Evolutionary conservation across 2,888 invertebrate species (phyloP).

Genomic region (Mechanitis mazaeus): DNA sequence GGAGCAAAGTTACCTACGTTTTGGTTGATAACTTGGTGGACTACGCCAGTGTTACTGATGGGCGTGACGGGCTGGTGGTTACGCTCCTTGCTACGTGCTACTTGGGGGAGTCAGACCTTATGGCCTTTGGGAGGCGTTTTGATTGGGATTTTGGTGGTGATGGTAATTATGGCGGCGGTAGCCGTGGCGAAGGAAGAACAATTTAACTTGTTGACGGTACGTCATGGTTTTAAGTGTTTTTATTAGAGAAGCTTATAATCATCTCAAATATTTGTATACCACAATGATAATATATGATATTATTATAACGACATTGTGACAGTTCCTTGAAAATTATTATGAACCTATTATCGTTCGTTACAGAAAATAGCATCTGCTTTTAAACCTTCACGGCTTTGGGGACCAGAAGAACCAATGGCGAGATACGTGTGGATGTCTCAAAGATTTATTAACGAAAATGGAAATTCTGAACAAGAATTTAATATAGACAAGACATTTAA

Average conservation of each 20-base stretch:
- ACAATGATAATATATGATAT: no score
- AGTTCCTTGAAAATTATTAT: no score
- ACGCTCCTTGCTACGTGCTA: conserved; percentile 43
- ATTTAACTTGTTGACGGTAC: conserved; percentile 62
- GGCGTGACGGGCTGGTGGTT: conserved; percentile 68
- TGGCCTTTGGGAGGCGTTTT: conserved; percentile 62
- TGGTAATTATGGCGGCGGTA: conserved; percentile 57
- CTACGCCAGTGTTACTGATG: conserved; percentile 51
- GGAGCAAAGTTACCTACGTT: conserved; percentile 54
- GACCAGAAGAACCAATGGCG: conserved; percentile 68
- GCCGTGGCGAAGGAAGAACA: conserved; percentile 69
- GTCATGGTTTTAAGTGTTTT: conserved; percentile 24
- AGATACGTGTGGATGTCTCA: conserved; percentile 72
- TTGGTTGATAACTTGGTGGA: conserved; percentile 62
- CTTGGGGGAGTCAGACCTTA: conserved; percentile 44
- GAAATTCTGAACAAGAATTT: conserved; percentile 49
- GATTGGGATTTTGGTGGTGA: conserved; percentile 50
- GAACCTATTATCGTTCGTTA: conserved; percentile 23
- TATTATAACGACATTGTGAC: no score
- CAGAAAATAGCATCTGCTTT: conserved; percentile 69
- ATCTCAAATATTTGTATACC: no score
- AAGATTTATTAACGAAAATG: conserved; percentile 51
- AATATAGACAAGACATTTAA: conserved; percentile 54
- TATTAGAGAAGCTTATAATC: no score
- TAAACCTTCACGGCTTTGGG: conserved; percentile 66